phyloP scores from a whole-genome alignment of 2,888 invertebrate species.

The Lysandra bellargus region DNA sequence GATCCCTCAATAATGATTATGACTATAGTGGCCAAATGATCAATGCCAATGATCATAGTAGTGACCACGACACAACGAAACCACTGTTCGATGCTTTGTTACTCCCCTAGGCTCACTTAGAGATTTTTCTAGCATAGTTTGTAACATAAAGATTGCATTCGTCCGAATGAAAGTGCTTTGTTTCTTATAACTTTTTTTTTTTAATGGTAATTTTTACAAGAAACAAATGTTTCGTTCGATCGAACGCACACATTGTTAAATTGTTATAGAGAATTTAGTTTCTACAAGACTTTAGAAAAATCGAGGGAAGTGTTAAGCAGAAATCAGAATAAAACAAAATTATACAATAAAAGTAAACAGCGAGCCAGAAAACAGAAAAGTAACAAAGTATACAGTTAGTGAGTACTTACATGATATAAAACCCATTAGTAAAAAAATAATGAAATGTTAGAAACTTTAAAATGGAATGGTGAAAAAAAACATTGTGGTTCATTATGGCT shows the following conservation, averaged over 20 bases:
- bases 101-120: conserved; percentile 41
- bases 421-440: conserved; percentile 62
- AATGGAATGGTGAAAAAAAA: conserved; percentile 41
- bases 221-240: background rate
- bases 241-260: background rate
- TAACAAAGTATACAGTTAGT: conserved; percentile 69
- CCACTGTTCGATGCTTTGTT: conserved; percentile 37
- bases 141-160: background rate
- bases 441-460: conserved; percentile 57
- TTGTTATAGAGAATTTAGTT: conserved; percentile 31
- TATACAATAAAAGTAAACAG: conserved; percentile 35
- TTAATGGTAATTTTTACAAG: background rate
- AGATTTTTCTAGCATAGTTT: conserved; percentile 11
- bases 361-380: conserved; percentile 61
- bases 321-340: conserved; percentile 26
- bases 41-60: background rate
- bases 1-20: background rate
- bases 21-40: background rate
- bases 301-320: conserved; percentile 4
- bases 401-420: conserved; percentile 56
- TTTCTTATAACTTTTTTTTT: background rate
- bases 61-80: conserved; percentile 33
- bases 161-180: background rate
- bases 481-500: conserved; percentile 29
- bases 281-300: conserved; percentile 7